phyloP scores from a whole-genome alignment of 2,113 vertebrate species.

The Pterocles gutturalis region DNA sequence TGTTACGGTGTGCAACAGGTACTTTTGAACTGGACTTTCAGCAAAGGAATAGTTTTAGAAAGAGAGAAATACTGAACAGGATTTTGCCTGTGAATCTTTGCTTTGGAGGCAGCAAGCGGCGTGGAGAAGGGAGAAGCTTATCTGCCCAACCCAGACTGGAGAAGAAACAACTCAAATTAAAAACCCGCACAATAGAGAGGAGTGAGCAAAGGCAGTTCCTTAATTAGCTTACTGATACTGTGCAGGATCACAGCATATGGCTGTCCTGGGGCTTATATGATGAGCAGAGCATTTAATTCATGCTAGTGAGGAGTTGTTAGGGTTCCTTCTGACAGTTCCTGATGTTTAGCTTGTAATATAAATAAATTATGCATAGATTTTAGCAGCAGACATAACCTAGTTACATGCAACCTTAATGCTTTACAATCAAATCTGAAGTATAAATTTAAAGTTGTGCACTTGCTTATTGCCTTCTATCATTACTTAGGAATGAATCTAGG shows the following conservation, averaged over 20 bases:
- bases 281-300: slow-evolving; percentile 62
- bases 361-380: slow-evolving; percentile 74
- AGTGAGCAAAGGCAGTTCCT: slow-evolving; percentile 26
- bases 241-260: slow-evolving; percentile 66
- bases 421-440: slow-evolving; percentile 54
- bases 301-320: slow-evolving; percentile 57
- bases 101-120: not conserved
- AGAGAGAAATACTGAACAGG: not conserved
- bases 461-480: slow-evolving; percentile 30
- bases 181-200: slow-evolving; percentile 28
- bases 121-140: slow-evolving; percentile 1
- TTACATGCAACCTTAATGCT: slow-evolving; percentile 63
- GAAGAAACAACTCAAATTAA: slow-evolving; percentile 46
- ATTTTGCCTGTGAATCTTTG: not conserved
- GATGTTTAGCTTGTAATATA: slow-evolving; percentile 72
- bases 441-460: slow-evolving; percentile 35
- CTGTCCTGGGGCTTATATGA: slow-evolving; percentile 67
- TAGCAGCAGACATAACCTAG: slow-evolving; percentile 65
- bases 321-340: slow-evolving; percentile 67
- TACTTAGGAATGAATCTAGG: slow-evolving; percentile 6
- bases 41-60: not conserved
- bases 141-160: slow-evolving; percentile 48
- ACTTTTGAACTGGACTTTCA: not conserved
- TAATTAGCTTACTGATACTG: slow-evolving; percentile 69
- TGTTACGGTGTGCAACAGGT: not conserved